Percentiles rank a stretch among this genome's conserved stretches.
These are phyloP conservation scores for Bombus vancouverensis DNA, from an alignment of 1,140 invertebrate species.

Conservation along the genomic window DNA sequence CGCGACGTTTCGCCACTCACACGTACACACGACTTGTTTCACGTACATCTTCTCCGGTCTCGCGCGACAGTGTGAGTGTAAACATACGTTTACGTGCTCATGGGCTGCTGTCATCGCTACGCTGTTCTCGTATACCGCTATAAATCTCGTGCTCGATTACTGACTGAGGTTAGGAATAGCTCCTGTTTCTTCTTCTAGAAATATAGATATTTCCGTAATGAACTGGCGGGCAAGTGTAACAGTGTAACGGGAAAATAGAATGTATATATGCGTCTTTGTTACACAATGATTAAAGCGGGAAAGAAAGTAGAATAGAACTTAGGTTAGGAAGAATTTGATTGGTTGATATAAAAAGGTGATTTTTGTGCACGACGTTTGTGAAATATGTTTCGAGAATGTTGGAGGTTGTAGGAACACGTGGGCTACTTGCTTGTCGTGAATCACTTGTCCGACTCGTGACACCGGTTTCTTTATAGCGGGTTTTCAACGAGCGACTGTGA, in stretches of 20 bases:
- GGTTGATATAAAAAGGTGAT: not conserved
- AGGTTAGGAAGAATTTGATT: not conserved
- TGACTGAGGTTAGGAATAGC: not conserved
- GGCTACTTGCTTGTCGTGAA: conserved; percentile 2
- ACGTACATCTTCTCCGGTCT: not conserved
- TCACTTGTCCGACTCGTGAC: conserved; percentile 1
- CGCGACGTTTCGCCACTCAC: conserved; percentile 42
- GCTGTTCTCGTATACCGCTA: not conserved
- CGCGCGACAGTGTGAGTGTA: conserved; percentile 47
- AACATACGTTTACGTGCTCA: conserved; percentile 52
- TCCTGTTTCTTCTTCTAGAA: not conserved
- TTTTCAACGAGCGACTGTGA: not conserved
- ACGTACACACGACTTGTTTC: conserved; percentile 13
- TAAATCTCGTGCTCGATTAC: not conserved
- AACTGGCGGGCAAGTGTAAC: not conserved
- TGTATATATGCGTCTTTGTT: not conserved
- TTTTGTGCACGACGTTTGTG: not conserved
- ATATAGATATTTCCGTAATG: not conserved
- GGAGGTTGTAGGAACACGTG: conserved; percentile 14
- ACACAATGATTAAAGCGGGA: not conserved
- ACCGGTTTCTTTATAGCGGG: not conserved
- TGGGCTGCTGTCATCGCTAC: not conserved
- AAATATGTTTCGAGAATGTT: not conserved
- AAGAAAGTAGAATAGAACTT: not conserved
- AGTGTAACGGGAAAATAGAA: not conserved